These are phyloP conservation scores for Monomorium pharaonis DNA, from an alignment of 1,140 invertebrate genomes.

Conservation along the genomic window DNA sequence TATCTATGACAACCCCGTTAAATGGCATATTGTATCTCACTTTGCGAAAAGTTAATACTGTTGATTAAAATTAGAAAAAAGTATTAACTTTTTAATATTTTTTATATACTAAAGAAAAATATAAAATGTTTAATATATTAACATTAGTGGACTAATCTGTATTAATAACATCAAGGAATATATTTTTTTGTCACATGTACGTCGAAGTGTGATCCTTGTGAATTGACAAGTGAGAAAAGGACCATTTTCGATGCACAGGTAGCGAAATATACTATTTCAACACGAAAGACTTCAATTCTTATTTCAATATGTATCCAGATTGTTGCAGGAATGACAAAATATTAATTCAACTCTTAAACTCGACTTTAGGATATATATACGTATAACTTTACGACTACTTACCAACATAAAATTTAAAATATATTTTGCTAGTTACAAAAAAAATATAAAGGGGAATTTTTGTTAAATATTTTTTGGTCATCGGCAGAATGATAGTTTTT, in stretches of 20 bases:
- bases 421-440: neutral
- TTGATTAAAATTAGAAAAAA: neutral
- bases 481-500: conserved; percentile 15
- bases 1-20: conserved; percentile 14
- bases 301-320: neutral
- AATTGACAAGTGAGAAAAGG: too few relatives aligned
- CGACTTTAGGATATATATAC: neutral
- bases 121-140: neutral
- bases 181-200: too few relatives aligned
- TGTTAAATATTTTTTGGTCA: neutral
- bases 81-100: too few relatives aligned
- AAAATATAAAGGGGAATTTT: neutral
- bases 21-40: conserved; percentile 56
- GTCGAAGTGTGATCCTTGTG: too few relatives aligned
- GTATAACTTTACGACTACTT: neutral
- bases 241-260: too few relatives aligned
- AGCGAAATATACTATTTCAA: too few relatives aligned
- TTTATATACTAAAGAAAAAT: neutral
- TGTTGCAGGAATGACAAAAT: neutral
- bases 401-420: neutral
- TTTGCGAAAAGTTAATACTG: conserved; percentile 32
- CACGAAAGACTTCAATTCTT: neutral
- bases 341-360: neutral
- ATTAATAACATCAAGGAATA: neutral
- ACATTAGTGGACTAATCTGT: neutral